Base-by-base conservation (phyloP, 2,797 vertebrate species). In the Taenioides sp. region DNA sequence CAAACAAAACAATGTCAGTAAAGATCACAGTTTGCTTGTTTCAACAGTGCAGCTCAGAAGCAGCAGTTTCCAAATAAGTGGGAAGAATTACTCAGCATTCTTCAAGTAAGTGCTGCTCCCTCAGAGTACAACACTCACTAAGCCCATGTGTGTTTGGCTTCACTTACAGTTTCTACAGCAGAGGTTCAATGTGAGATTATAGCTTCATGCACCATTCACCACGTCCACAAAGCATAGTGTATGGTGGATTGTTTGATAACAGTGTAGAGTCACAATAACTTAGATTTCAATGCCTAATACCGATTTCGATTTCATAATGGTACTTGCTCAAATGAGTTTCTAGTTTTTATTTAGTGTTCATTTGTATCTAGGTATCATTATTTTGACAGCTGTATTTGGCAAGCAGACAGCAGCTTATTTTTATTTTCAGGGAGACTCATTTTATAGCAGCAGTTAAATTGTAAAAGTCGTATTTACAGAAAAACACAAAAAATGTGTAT, bases 1-100 rank as follows among this genome's bases (percentile, higher is more conserved):
- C 70, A 81, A 86, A 86, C 83, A 86, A 81, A 74, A 76, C 78
- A 75, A 78, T 84, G 78, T 80, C 80, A 82, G 80, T 76, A 78
- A 74, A 73, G 76, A 82, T 79, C 87, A 80, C 79, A 80, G 49
- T 76, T 71, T 59, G 80, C 80, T 80, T 86, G 83, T 81, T 84
- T 73, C 79, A 80, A 85, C 78, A 81, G 55, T 9, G 63, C 65
- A 23, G 67, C 72, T 79, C 62, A 62, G 43, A 62, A 77, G 67
- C 52, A 77, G 78, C 71, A 52, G 71, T 70, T 67, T 80, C 67
- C 70, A 81, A 81, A 80, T 74, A 75, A 69, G 47, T 65, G 75
- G 68, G 67, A 68, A 70, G 68, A 80, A 77, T 78, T 79, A 81
- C 68, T 75, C 78, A 69, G 80, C 65, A 69, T 75, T 84, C 55